phyloP scores from a whole-genome alignment of 2,888 invertebrate genomes.

The Amblyjoppa proteus region DNA sequence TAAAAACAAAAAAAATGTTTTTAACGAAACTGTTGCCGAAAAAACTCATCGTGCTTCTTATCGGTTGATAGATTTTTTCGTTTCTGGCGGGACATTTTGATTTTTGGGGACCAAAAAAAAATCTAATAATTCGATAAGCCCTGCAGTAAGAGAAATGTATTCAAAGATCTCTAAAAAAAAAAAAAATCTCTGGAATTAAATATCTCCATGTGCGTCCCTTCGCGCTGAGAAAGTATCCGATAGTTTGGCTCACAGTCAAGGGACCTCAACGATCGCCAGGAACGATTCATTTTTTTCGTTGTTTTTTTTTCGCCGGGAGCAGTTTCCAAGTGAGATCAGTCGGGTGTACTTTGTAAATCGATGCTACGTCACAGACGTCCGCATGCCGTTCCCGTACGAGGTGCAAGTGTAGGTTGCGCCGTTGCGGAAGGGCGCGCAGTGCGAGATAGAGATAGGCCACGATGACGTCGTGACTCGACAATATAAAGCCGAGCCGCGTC shows the following conservation, averaged over 20 bases:
- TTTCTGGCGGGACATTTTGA: no score
- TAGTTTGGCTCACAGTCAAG: neutral
- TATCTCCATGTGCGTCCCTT: neutral
- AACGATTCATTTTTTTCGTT: neutral
- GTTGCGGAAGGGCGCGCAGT: conserved; percentile 72
- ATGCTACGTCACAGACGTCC: conserved; percentile 33
- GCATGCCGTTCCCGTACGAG: conserved; percentile 16
- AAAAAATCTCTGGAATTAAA: neutral
- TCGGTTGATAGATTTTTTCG: no score
- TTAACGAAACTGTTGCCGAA: no score
- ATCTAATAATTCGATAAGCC: neutral
- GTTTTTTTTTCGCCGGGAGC: neutral
- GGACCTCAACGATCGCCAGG: neutral
- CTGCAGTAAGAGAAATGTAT: neutral
- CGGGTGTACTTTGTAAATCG: neutral
- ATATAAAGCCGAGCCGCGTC: conserved; percentile 78
- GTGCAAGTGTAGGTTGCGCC: conserved; percentile 39
- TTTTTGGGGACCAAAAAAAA: no score
- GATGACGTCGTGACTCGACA: conserved; percentile 83
- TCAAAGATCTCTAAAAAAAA: neutral
- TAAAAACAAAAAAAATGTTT: no score
- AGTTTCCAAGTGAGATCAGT: neutral
- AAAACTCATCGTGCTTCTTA: no score
- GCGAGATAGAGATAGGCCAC: conserved; percentile 84
- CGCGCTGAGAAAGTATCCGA: no score